phyloP scores from a whole-genome alignment of 2,888 invertebrate genomes.

The Eupeodes luniger region DNA sequence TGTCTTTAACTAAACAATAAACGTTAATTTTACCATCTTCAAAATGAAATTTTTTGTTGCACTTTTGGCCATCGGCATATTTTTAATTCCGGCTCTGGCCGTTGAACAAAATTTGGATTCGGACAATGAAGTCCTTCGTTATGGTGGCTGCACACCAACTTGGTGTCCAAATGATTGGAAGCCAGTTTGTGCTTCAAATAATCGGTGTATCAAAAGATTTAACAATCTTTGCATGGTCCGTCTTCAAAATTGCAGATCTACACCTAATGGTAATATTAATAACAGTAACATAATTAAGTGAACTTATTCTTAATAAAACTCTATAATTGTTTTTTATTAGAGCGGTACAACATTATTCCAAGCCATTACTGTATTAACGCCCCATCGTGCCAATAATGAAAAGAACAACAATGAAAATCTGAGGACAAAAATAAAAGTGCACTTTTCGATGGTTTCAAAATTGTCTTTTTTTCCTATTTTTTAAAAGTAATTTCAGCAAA shows the following conservation, averaged over 20 bases:
- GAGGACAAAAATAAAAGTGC: background rate
- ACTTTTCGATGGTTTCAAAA: no score
- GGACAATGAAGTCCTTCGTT: background rate
- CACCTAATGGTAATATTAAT: slow-evolving; percentile 16
- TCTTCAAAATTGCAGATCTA: slow-evolving; percentile 28
- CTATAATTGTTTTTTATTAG: slow-evolving; percentile 31
- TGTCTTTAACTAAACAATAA: background rate
- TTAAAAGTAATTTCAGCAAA: no score
- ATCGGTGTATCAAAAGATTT: slow-evolving; percentile 35
- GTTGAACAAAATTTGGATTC: background rate
- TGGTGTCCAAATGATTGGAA: slow-evolving; percentile 41
- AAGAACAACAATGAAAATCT: background rate
- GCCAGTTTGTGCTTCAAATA: slow-evolving; percentile 58
- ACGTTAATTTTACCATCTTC: background rate
- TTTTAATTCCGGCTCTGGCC: slow-evolving; percentile 1
- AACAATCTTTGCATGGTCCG: slow-evolving; percentile 39
- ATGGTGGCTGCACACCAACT: background rate
- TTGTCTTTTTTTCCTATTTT: no score
- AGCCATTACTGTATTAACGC: slow-evolving; percentile 36
- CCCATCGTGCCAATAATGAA: background rate
- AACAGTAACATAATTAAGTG: background rate
- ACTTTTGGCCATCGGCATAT: background rate
- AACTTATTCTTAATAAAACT: background rate
- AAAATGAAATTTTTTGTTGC: slow-evolving; percentile 25
- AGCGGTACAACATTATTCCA: slow-evolving; percentile 4